Evolutionary conservation across 2,113 vertebrate genomes (phyloP).

Genomic region (Rhea americana): DNA sequence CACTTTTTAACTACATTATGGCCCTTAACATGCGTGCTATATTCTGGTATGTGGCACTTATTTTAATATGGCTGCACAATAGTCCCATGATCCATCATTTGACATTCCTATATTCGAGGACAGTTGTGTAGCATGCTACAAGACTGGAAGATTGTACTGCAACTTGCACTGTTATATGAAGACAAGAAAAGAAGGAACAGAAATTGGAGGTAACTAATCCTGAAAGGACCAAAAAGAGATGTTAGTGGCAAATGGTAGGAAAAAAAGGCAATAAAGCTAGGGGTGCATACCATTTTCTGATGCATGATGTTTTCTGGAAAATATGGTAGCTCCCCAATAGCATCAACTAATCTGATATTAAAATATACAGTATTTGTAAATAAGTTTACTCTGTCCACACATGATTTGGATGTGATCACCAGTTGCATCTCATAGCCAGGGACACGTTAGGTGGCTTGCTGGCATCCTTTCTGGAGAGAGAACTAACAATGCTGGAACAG

Average conservation of each 20-base stretch:
- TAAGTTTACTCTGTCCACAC: slow-evolving; percentile 75
- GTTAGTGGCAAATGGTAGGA: slow-evolving; percentile 29
- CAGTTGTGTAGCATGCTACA: slow-evolving; percentile 35
- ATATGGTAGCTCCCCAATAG: slow-evolving; percentile 72
- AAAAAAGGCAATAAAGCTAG: slow-evolving; percentile 81
- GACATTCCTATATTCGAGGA: slow-evolving; percentile 63
- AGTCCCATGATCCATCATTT: slow-evolving; percentile 67
- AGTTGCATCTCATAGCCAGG: slow-evolving; percentile 71
- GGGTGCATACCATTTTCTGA: slow-evolving; percentile 76
- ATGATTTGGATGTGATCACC: slow-evolving; percentile 79
- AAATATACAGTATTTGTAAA: slow-evolving; percentile 80
- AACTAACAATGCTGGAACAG: slow-evolving; percentile 76
- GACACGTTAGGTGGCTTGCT: slow-evolving; percentile 54
- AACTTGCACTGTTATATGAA: slow-evolving; percentile 71
- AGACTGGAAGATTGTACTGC: slow-evolving; percentile 61
- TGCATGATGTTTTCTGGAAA: slow-evolving; percentile 79
- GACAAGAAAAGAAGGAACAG: slow-evolving; percentile 36
- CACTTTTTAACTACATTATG: slow-evolving; percentile 68
- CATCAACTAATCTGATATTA: slow-evolving; percentile 70
- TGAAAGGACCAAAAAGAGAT: not conserved
- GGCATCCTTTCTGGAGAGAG: slow-evolving; percentile 69
- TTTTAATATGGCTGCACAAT: slow-evolving; percentile 72
- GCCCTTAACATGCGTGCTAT: slow-evolving; percentile 69
- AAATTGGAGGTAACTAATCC: not conserved
- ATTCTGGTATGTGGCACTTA: slow-evolving; percentile 71